Percentiles rank a stretch among this genome's conserved stretches.
Conservation (phyloP, 2,797 vertebrate genomes). For the Pampus argenteus region DNA sequence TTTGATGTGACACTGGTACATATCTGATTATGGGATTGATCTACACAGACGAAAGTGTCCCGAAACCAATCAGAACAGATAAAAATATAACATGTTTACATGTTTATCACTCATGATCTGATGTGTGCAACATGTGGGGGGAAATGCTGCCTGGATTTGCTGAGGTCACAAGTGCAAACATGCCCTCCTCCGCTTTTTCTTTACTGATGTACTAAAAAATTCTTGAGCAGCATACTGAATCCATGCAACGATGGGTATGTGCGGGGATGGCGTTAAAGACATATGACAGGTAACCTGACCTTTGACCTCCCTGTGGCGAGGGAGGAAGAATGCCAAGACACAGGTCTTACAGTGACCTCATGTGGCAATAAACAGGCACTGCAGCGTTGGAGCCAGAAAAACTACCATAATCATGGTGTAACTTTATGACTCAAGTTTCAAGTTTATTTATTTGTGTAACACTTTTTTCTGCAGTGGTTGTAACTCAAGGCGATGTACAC, state of each 20-base stretch:
- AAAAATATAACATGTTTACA: background rate
- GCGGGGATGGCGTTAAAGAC: background rate
- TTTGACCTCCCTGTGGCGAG: constrained; percentile 8
- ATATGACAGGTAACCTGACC: constrained; percentile 12
- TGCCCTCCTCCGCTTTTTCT: background rate
- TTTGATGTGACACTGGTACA: background rate
- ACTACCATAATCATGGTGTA: background rate
- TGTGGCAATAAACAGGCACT: constrained; percentile 34
- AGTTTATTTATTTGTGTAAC: too few relatives aligned
- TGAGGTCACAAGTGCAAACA: constrained; percentile 4
- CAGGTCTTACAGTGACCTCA: constrained; percentile 46
- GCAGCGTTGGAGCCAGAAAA: background rate
- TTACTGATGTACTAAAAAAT: constrained; percentile 24
- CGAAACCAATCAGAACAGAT: background rate
- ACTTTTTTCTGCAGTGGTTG: background rate
- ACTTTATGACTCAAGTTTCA: too few relatives aligned
- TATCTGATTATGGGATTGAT: background rate
- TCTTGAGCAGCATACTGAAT: background rate
- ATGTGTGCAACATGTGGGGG: background rate
- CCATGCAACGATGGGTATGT: too few relatives aligned
- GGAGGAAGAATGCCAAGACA: background rate
- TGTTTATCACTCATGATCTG: background rate
- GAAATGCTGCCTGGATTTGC: background rate
- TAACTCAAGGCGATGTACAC: too few relatives aligned
- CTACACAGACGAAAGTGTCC: background rate